Evolutionary conservation across 2,888 invertebrate species (phyloP).

Genomic region (Blomia tropicalis): DNA sequence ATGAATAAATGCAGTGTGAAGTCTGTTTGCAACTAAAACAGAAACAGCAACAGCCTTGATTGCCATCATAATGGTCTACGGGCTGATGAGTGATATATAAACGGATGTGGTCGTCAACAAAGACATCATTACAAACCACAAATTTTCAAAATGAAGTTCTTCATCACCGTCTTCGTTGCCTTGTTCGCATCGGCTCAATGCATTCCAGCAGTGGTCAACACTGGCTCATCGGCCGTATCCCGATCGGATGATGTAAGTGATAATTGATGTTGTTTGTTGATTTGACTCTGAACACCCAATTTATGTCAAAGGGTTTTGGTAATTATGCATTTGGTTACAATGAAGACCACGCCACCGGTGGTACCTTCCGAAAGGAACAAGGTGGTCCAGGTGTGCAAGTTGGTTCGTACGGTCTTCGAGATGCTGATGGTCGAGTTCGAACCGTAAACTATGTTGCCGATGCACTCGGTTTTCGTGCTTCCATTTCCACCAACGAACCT

Average conservation of each 20-base stretch:
- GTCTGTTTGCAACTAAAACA: too few relatives aligned
- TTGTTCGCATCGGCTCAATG: constrained; percentile 16
- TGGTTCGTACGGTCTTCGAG: constrained; percentile 27
- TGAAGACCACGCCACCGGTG: constrained; percentile 29
- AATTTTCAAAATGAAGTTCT: not conserved
- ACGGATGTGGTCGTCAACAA: not conserved
- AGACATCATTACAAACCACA: not conserved
- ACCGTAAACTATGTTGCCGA: constrained; percentile 29
- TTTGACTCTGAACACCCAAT: too few relatives aligned
- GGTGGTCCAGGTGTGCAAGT: constrained; percentile 24
- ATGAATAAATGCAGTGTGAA: too few relatives aligned
- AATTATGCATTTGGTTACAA: constrained; percentile 29
- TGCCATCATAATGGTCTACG: not conserved
- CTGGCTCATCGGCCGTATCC: constrained; percentile 25
- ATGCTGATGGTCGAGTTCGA: constrained; percentile 27
- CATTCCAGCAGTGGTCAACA: constrained; percentile 26
- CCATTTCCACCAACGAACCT: constrained; percentile 28
- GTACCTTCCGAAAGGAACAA: constrained; percentile 27
- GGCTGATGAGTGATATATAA: not conserved
- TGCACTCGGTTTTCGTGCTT: constrained; percentile 27
- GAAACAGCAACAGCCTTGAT: not conserved
- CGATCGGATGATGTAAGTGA: constrained; percentile 4
- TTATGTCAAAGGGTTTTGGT: constrained; percentile 19
- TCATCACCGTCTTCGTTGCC: constrained; percentile 22
- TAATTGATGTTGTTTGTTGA: not conserved